Percentiles rank a stretch among this genome's conserved stretches.
phyloP scores from a whole-genome alignment of 1,140 invertebrate species.

The Drosophila takahashii region DNA sequence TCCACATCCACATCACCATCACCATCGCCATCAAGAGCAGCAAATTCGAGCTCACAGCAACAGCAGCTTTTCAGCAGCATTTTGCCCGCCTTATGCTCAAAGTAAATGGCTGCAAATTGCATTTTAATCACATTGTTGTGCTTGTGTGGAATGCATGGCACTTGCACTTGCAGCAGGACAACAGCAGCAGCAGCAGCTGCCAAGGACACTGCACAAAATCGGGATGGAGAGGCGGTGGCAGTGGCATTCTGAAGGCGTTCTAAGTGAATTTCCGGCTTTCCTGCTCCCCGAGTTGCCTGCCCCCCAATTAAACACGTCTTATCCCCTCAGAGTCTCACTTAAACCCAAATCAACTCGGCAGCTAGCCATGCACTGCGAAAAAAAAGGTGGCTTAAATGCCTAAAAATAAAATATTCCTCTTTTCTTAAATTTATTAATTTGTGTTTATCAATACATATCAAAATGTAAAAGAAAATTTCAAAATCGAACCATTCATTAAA shows the following conservation, averaged over 20 bases:
- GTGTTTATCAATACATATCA: no score
- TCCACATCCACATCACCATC: conserved; percentile 10
- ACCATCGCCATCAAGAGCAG: conserved; percentile 23
- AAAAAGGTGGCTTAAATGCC: neutral
- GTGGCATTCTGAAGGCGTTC: no score
- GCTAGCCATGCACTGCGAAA: neutral
- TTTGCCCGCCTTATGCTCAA: conserved; percentile 45
- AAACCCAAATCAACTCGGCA: neutral
- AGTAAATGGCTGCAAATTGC: conserved; percentile 78
- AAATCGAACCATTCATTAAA: no score
- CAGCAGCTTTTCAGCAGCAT: conserved; percentile 52
- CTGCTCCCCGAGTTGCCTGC: conserved; percentile 6
- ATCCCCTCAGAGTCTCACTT: neutral
- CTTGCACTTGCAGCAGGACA: conserved; percentile 11
- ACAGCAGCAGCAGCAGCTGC: conserved; percentile 2
- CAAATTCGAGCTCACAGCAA: conserved; percentile 13
- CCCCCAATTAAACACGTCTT: conserved; percentile 21
- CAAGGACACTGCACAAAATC: conserved; percentile 20
- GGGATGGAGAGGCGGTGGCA: neutral
- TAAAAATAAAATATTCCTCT: no score
- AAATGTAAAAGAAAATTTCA: no score
- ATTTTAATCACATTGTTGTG: conserved; percentile 80
- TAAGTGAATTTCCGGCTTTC: neutral
- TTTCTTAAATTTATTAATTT: no score
- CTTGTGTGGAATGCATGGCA: conserved; percentile 42